Conservation (phyloP, 2,797 vertebrate genomes). For the Protosalanx chinensis region DNA sequence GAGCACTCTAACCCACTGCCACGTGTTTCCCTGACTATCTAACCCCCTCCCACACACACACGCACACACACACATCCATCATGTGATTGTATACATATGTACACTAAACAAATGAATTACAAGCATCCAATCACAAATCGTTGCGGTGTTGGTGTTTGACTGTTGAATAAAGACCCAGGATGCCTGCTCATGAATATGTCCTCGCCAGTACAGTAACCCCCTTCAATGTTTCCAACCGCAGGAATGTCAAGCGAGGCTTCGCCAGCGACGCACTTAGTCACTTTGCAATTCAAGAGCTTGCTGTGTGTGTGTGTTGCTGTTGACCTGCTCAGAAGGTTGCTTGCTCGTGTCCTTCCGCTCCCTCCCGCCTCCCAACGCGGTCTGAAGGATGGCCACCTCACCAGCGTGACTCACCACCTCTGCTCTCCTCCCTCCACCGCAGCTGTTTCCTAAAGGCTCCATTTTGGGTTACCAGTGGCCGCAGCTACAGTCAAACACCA, state of each 20-base stretch:
- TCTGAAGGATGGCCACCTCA: conserved; percentile 3
- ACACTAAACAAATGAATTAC: too few species aligned
- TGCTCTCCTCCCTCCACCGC: not conserved
- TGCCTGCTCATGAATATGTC: not conserved
- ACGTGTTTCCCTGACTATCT: not conserved
- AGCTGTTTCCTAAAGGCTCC: not conserved
- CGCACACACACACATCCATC: not conserved
- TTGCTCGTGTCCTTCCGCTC: not conserved
- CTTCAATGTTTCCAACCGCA: conserved; percentile 2
- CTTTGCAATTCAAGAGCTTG: conserved; percentile 1
- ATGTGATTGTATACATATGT: not conserved
- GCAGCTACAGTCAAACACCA: not conserved
- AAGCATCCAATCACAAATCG: not conserved
- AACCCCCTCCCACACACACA: not conserved
- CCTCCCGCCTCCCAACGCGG: not conserved
- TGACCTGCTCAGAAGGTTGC: conserved; percentile 47
- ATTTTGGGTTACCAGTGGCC: not conserved
- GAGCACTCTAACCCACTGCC: not conserved
- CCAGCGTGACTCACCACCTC: not conserved
- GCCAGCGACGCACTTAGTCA: not conserved
- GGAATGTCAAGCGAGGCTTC: not conserved
- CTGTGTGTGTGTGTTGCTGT: conserved; percentile 30
- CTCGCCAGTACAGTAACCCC: not conserved
- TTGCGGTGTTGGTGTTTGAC: not conserved
- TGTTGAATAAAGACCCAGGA: not conserved